A percentile compares a stretch with the other conserved stretches of the same genome.
Conservation (phyloP, 2,797 vertebrate species). For the Myoxocephalus aenaeus region DNA sequence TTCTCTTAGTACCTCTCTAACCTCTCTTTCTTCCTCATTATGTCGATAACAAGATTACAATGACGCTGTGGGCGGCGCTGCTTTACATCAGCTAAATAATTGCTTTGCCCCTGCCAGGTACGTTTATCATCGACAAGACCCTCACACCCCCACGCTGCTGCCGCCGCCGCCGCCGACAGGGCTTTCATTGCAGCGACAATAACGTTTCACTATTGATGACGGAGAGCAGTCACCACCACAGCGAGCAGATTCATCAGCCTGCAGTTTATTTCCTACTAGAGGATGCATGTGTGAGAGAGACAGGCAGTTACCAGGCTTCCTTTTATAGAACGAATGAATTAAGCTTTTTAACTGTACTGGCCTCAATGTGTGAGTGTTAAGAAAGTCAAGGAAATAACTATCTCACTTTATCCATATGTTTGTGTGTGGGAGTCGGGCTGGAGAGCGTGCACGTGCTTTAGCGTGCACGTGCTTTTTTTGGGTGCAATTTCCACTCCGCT, state of each 20-base stretch:
- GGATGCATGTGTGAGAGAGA: conserved; percentile 8
- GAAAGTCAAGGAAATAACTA: background rate
- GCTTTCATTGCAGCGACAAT: conserved; percentile 31
- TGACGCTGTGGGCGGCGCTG: conserved; percentile 9
- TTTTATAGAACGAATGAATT: conserved; percentile 40
- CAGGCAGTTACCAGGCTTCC: conserved; percentile 2
- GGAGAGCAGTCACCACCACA: background rate
- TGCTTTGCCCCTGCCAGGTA: conserved; percentile 29
- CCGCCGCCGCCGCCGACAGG: background rate
- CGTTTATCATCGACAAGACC: conserved; percentile 26
- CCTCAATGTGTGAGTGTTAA: background rate
- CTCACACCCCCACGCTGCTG: background rate
- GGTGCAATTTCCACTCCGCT: conserved; percentile 17
- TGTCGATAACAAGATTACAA: conserved; percentile 29
- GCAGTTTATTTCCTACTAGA: conserved; percentile 38
- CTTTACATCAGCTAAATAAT: conserved; percentile 50
- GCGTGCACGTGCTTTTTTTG: background rate
- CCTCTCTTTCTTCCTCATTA: background rate
- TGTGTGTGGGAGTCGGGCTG: background rate
- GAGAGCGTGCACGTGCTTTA: background rate
- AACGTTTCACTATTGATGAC: conserved; percentile 27
- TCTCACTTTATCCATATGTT: background rate
- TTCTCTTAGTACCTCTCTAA: background rate
- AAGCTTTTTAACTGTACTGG: background rate
- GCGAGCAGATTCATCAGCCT: conserved; percentile 20